Conservation (phyloP, 2,113 vertebrate genomes). For the Glaucidium brasilianum region DNA sequence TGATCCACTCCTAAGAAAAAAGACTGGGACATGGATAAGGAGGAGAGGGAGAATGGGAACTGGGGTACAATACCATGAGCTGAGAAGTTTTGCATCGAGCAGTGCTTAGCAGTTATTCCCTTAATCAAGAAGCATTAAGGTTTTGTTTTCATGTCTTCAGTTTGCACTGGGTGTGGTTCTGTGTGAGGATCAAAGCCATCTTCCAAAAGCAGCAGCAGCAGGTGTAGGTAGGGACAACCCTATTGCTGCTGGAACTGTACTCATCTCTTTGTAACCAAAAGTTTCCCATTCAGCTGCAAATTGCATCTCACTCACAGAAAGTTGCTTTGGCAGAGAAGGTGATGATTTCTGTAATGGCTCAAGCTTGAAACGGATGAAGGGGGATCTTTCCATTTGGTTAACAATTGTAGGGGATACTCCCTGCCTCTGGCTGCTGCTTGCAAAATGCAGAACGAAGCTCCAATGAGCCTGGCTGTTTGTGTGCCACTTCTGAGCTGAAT, state of each 20-base stretch:
- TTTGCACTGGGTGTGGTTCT: background rate
- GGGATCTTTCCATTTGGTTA: background rate
- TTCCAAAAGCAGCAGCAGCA: background rate
- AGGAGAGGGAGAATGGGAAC: background rate
- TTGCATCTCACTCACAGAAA: background rate
- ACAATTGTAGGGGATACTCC: background rate
- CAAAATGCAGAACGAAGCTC: background rate
- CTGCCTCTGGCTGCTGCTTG: background rate
- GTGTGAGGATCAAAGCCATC: background rate
- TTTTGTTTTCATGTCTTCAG: background rate
- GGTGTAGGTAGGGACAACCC: background rate
- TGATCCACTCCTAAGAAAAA: rapidly evolving
- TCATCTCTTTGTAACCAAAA: background rate
- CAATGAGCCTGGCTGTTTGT: background rate
- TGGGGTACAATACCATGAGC: rapidly evolving
- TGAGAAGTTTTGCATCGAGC: background rate
- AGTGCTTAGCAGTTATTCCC: background rate
- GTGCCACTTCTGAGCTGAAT: slow-evolving; percentile 54
- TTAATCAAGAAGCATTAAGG: background rate
- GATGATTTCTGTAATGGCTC: background rate
- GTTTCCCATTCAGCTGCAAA: background rate
- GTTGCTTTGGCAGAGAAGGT: background rate
- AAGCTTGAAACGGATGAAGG: background rate
- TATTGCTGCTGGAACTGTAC: background rate
- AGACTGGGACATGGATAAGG: background rate